These are phyloP conservation scores for Heliconius hermathena DNA, from an alignment of 1,140 invertebrate species.

Conservation along the genomic window DNA sequence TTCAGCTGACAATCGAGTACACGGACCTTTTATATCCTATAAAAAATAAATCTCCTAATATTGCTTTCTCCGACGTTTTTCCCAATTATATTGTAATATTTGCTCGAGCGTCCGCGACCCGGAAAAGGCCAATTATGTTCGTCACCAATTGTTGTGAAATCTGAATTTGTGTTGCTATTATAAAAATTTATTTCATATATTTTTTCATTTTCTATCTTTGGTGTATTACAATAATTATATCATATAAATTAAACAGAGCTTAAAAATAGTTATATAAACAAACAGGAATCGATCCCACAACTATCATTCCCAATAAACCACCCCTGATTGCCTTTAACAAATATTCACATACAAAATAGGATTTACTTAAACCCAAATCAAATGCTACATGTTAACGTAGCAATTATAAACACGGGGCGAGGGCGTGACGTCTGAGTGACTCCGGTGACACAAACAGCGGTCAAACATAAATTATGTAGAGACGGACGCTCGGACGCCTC, in stretches of 20 bases:
- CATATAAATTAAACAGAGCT: too few species aligned
- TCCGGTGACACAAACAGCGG: slow-evolving; percentile 14
- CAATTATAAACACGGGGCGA: neutral
- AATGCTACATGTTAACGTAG: neutral
- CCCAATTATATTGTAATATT: slow-evolving; percentile 9
- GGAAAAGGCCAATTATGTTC: slow-evolving; percentile 7
- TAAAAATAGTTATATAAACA: too few species aligned
- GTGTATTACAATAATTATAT: too few species aligned
- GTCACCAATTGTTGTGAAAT: neutral
- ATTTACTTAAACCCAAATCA: neutral
- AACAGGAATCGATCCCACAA: neutral
- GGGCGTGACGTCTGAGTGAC: neutral
- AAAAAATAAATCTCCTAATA: slow-evolving; percentile 14
- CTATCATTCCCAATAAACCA: neutral
- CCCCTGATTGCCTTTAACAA: too few species aligned
- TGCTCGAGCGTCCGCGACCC: slow-evolving; percentile 6
- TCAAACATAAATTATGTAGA: slow-evolving; percentile 10
- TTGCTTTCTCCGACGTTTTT: neutral
- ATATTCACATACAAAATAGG: neutral
- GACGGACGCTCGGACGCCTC: slow-evolving; percentile 13
- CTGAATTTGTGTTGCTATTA: neutral
- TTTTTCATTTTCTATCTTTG: neutral
- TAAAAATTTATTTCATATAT: neutral
- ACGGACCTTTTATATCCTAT: slow-evolving; percentile 18
- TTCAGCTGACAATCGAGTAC: slow-evolving; percentile 22